Evolutionary conservation across 2,113 vertebrate species (phyloP).

Genomic region (Ursus arctos): DNA sequence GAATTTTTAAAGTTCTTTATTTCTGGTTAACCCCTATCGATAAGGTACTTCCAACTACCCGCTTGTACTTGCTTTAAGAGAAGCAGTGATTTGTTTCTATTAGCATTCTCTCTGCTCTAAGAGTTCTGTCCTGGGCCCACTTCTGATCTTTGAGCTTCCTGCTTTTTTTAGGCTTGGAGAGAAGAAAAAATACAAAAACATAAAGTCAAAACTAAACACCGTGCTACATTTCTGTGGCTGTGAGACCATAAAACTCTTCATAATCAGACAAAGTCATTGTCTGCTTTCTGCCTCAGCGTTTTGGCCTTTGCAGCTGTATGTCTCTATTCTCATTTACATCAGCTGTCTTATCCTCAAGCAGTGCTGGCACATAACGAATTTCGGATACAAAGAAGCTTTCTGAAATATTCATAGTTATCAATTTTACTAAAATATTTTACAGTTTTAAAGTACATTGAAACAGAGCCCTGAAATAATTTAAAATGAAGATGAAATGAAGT

Average conservation of each 20-base stretch:
- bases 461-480: not conserved
- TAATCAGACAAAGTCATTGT: not conserved
- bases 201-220: not conserved
- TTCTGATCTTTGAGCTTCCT: not conserved
- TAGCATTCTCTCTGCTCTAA: not conserved
- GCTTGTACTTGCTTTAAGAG: not conserved
- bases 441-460: not conserved
- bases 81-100: not conserved
- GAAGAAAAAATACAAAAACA: not conserved
- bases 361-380: not conserved
- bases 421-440: constrained; percentile 30
- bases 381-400: not conserved
- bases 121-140: not conserved
- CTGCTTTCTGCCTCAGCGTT: not conserved
- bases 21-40: not conserved
- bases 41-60: not conserved
- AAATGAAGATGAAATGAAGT: not conserved
- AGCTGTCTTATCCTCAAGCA: not conserved
- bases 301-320: not conserved
- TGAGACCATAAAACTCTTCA: not conserved
- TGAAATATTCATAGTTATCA: constrained; percentile 1
- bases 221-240: not conserved
- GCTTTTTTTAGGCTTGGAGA: not conserved
- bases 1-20: not conserved
- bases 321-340: not conserved